Conservation (phyloP, 2,797 vertebrate genomes). For the Poecilia picta region DNA sequence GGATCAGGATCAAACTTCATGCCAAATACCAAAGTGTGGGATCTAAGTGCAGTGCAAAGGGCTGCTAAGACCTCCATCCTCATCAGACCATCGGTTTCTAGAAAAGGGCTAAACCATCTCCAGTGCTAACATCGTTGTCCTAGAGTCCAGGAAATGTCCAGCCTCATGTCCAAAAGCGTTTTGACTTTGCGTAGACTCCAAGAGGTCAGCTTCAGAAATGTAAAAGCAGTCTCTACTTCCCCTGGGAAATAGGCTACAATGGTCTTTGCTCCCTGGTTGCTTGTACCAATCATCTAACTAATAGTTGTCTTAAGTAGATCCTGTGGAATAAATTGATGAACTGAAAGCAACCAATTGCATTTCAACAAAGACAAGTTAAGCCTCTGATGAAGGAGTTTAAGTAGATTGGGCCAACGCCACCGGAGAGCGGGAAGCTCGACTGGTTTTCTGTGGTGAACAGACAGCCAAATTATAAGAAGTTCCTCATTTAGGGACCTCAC, state of each 20-base stretch:
- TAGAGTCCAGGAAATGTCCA: background rate
- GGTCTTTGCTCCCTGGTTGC: background rate
- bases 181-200: background rate
- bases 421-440: background rate
- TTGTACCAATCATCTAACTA: background rate
- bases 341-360: background rate
- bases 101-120: constrained; percentile 10
- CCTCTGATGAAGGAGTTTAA: background rate
- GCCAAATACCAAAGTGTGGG: constrained; percentile 62
- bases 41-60: constrained; percentile 42
- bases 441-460: background rate
- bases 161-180: background rate
- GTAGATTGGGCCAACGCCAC: background rate
- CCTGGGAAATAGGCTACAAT: background rate
- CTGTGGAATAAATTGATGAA: background rate
- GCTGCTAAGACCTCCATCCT: constrained; percentile 12
- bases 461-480: background rate
- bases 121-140: background rate
- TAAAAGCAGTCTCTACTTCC: background rate
- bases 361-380: background rate
- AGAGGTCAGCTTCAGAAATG: background rate
- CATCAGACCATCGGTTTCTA: constrained; percentile 15
- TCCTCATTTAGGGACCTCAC: background rate
- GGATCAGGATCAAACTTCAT: constrained; percentile 60
- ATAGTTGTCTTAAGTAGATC: background rate